These are phyloP conservation scores for Lasioglossum vierecki DNA, from an alignment of 2,888 invertebrate species.

Conservation along the genomic window DNA sequence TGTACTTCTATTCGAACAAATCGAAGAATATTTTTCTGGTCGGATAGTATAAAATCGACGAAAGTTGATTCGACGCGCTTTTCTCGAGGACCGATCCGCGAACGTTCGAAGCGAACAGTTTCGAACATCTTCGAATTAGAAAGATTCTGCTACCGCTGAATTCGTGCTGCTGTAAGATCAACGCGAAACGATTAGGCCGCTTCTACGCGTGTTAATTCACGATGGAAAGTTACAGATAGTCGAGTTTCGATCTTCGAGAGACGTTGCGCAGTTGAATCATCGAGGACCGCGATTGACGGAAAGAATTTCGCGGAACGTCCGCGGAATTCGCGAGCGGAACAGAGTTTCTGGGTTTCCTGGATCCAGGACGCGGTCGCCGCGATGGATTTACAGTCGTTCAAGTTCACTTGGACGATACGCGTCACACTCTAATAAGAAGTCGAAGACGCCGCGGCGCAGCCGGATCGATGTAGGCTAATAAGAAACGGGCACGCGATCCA, in stretches of 20 bases:
- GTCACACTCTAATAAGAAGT: constrained; percentile 71
- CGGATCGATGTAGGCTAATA: constrained; percentile 61
- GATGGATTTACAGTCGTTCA: constrained; percentile 52
- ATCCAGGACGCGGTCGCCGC: constrained; percentile 2
- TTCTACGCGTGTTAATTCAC: neutral
- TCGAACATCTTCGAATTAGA: neutral
- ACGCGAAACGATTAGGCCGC: neutral
- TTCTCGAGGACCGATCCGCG: neutral
- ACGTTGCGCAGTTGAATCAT: neutral
- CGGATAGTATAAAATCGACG: too few species aligned
- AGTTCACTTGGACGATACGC: constrained; percentile 60
- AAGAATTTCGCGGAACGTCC: neutral
- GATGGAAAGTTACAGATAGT: neutral
- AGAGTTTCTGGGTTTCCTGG: neutral
- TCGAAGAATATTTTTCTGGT: too few species aligned
- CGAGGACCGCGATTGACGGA: neutral
- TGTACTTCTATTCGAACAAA: too few species aligned
- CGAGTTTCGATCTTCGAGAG: neutral
- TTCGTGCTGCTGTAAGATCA: neutral
- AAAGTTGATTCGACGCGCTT: neutral
- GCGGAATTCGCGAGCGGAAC: neutral
- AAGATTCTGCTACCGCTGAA: neutral
- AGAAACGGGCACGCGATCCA: constrained; percentile 62
- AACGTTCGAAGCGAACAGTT: neutral
- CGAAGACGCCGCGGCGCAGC: constrained; percentile 34